Conservation (phyloP, 2,797 vertebrate species). For the Gallinago nigripennis region DNA sequence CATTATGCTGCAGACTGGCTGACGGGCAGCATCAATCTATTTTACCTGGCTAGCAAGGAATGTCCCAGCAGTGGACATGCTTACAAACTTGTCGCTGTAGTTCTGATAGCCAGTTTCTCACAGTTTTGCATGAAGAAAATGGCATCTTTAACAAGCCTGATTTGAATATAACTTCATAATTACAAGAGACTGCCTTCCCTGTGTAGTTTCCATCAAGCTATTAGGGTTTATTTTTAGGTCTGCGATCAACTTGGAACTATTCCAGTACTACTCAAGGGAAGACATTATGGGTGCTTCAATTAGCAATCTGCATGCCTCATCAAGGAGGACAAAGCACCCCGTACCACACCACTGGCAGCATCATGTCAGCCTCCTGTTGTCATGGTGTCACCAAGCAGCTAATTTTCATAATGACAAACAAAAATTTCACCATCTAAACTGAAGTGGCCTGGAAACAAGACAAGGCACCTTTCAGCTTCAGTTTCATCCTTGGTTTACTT, state of each 20-base stretch:
- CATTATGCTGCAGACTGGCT: neutral
- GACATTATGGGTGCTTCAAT: neutral
- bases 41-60: neutral
- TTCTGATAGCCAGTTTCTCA: neutral
- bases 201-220: neutral
- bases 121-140: neutral
- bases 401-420: neutral
- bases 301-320: neutral
- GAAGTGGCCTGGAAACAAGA: neutral
- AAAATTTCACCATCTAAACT: neutral
- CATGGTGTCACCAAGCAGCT: neutral
- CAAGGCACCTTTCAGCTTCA: neutral
- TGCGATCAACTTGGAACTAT: neutral
- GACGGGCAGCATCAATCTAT: neutral
- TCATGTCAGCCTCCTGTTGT: neutral
- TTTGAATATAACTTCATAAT: neutral
- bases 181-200: neutral
- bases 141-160: neutral
- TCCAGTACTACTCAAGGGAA: neutral
- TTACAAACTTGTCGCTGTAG: neutral
- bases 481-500: neutral
- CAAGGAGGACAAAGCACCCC: neutral
- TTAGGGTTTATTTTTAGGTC: neutral
- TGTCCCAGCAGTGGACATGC: neutral
- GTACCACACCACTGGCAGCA: neutral